Percentiles rank a stretch among this genome's conserved stretches.
These are phyloP conservation scores for Ginglymostoma cirratum DNA, from an alignment of 2,113 vertebrate genomes.

Conservation along the genomic window DNA sequence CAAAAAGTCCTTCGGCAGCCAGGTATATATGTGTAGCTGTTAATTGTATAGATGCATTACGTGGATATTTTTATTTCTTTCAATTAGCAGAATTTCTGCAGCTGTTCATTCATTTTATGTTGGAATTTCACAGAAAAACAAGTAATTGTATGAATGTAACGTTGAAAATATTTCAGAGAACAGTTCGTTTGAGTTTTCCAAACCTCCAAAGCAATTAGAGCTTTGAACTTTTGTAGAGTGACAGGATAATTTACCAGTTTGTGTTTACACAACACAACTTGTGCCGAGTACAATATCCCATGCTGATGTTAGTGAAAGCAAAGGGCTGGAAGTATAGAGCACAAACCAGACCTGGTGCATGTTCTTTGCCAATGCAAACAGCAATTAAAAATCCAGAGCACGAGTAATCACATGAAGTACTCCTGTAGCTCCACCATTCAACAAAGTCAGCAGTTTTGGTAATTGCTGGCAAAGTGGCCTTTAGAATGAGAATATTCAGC, in stretches of 20 bases:
- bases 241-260: constrained; percentile 65
- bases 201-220: constrained; percentile 52
- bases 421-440: constrained; percentile 64
- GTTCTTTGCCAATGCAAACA: constrained; percentile 79
- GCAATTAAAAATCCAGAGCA: constrained; percentile 70
- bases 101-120: constrained; percentile 38
- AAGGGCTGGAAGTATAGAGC: constrained; percentile 71
- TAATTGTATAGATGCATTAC: background rate
- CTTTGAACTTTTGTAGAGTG: constrained; percentile 53
- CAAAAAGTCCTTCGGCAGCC: background rate
- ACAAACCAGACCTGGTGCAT: constrained; percentile 67
- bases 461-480: constrained; percentile 61
- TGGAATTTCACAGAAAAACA: constrained; percentile 42
- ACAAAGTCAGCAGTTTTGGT: constrained; percentile 73
- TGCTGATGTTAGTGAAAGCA: constrained; percentile 66
- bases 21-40: background rate
- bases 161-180: constrained; percentile 55
- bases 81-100: background rate
- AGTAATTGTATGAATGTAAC: constrained; percentile 41
- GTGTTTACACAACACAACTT: constrained; percentile 76
- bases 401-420: constrained; percentile 73
- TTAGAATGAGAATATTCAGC: constrained; percentile 43
- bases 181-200: constrained; percentile 53
- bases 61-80: background rate
- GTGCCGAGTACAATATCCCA: constrained; percentile 73